Evolutionary conservation across 2,888 invertebrate genomes (phyloP), one percentile per base, ranked within the genome.

Genomic region (Oscheius sp.): DNA sequence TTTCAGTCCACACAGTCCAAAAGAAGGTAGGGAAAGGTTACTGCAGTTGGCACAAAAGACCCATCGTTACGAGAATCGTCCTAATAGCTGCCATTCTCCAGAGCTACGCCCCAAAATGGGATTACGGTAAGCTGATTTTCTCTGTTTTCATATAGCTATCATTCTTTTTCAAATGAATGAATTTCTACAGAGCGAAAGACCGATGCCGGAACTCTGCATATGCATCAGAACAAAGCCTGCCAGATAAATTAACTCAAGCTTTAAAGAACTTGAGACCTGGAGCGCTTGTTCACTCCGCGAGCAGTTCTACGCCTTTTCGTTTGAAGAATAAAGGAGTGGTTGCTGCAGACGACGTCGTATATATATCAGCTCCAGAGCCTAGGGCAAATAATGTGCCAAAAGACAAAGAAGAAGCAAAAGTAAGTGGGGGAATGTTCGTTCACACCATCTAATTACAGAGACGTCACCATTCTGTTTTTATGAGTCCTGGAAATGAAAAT

Each of bases 341-440:
- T 28, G 67, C 71, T 41, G 77, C 78, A 14, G 78, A 78, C 33
- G 78, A 78, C 62, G 74, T 78, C 1, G 77, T 78, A 28, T 78
- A 73, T 54, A 73, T 77, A 51, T 57, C 77, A 1, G 45, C 56
- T 44, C 56, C 57, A 0, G 56, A 66, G 24, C 56, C 38, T 22
- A 33, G 51, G 20, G 22, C 51, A 14, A 64, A 50, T 22, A 62
- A 28, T 20, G 26, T 22, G 2, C 14, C 59, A 2, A 12, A 22
- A 28, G 44, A 59, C 24, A 59, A 59, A 41, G 59, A 59, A n/a
- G 41, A 24, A 20, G 26, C 41, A 14, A 59, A 59, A 20, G 54
- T 54, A 14, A 41, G 20, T 12, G 14, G 5, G n/a, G 17, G 26
- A 17, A 17, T 6, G 12, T 36, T 54, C 22, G 30, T 54, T 20